Percentiles rank a stretch among this genome's conserved stretches.
Evolutionary conservation across 1,140 invertebrate genomes (phyloP).

Genomic region (Bombus turneri): DNA sequence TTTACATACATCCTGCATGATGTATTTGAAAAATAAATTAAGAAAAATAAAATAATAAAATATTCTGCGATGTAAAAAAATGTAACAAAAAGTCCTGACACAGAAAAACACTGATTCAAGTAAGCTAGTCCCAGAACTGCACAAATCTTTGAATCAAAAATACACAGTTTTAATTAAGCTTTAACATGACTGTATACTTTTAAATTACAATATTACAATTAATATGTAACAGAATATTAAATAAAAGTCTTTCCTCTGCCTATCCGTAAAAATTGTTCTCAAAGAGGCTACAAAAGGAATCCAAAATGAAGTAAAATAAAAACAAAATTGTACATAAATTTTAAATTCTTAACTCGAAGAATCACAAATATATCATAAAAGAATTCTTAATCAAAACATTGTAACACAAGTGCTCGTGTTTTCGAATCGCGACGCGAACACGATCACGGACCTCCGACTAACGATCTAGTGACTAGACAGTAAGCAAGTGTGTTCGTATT

Average conservation of each 20-base stretch:
- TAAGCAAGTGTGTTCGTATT: constrained; percentile 73
- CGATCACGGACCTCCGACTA: constrained; percentile 70
- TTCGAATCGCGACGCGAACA: neutral
- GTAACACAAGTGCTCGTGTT: neutral
- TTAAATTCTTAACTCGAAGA: no score
- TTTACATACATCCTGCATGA: neutral
- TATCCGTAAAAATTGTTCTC: neutral
- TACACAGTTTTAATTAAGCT: neutral
- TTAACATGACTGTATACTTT: neutral
- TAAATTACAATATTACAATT: neutral
- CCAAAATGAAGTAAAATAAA: neutral
- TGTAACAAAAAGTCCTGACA: neutral
- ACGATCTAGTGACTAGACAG: constrained; percentile 79
- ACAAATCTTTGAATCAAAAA: neutral
- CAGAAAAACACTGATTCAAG: neutral
- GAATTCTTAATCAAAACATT: neutral
- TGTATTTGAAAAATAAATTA: neutral
- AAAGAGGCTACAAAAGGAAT: neutral
- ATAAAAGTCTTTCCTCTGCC: neutral
- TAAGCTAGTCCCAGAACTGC: neutral
- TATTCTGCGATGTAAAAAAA: no score
- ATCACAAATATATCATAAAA: no score
- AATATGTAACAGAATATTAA: neutral
- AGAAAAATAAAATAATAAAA: neutral
- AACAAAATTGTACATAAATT: neutral